These are phyloP conservation scores for Cynoglossus semilaevis DNA, from an alignment of 2,113 vertebrate species.

Conservation along the genomic window DNA sequence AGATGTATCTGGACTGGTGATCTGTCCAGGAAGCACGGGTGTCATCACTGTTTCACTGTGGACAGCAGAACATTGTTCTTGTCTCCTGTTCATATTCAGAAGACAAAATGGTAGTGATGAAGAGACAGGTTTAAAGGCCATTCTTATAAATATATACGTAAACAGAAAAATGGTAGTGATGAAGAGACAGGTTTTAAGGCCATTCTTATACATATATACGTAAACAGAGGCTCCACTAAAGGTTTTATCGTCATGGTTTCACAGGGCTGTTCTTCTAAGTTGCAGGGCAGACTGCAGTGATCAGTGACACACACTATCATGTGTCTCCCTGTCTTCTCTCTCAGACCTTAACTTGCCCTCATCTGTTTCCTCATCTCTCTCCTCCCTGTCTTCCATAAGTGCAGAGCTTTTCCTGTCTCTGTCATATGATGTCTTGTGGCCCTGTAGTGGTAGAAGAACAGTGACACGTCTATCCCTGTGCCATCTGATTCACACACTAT, in stretches of 20 bases:
- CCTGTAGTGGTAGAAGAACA: slow-evolving; percentile 88
- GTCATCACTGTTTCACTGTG: too few species aligned
- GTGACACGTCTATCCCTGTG: slow-evolving; percentile 91
- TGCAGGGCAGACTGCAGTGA: slow-evolving; percentile 36
- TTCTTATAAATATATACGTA: too few species aligned
- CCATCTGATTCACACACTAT: slow-evolving; percentile 88
- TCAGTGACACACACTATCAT: slow-evolving; percentile 68
- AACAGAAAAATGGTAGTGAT: too few species aligned
- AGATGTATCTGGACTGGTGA: too few species aligned
- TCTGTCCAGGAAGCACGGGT: too few species aligned
- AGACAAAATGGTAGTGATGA: too few species aligned
- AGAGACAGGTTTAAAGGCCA: too few species aligned
- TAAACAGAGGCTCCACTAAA: too few species aligned
- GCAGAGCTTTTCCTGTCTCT: slow-evolving; percentile 81
- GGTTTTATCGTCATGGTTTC: too few species aligned
- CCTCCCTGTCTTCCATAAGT: slow-evolving; percentile 60
- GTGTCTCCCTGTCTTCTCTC: slow-evolving; percentile 56
- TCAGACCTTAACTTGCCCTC: slow-evolving; percentile 67
- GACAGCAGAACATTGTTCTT: too few species aligned
- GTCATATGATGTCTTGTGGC: slow-evolving; percentile 88
- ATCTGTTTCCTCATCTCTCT: slow-evolving; percentile 30
- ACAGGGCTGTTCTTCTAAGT: slow-evolving; percentile 58
- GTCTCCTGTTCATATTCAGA: slow-evolving; percentile 1
- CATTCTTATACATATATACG: too few species aligned
- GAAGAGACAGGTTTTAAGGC: too few species aligned